Conservation (phyloP, 2,888 invertebrate species). For the Lepidochrysops patricia region DNA sequence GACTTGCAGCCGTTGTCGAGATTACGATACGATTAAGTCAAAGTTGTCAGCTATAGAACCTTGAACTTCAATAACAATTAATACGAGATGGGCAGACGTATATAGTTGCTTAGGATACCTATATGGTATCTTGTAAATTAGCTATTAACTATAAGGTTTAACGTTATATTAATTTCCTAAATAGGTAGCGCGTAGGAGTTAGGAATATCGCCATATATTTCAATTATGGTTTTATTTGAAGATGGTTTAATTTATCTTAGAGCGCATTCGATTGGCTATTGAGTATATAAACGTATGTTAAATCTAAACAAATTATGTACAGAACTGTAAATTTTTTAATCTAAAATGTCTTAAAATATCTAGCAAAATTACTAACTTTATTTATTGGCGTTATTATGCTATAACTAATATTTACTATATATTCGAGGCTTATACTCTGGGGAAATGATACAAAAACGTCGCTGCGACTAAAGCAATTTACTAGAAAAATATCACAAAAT, state of each 20-base stretch:
- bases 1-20: no score
- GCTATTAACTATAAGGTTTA: neutral
- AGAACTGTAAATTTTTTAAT: neutral
- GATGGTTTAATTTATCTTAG: no score
- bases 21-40: no score
- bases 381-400: neutral
- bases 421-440: neutral
- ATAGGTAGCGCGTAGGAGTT: neutral
- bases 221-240: no score
- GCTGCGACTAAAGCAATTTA: neutral
- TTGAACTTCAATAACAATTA: constrained; percentile 2
- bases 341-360: neutral
- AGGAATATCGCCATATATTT: no score
- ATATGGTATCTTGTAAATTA: neutral
- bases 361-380: neutral
- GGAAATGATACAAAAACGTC: neutral
- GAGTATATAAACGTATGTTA: no score
- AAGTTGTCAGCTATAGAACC: no score
- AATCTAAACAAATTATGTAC: no score
- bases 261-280: no score
- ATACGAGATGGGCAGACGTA: no score
- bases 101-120: neutral
- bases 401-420: neutral
- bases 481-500: neutral
- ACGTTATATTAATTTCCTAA: neutral